Evolutionary conservation across 2,113 vertebrate species (phyloP).

Genomic region (Plecotus auritus): DNA sequence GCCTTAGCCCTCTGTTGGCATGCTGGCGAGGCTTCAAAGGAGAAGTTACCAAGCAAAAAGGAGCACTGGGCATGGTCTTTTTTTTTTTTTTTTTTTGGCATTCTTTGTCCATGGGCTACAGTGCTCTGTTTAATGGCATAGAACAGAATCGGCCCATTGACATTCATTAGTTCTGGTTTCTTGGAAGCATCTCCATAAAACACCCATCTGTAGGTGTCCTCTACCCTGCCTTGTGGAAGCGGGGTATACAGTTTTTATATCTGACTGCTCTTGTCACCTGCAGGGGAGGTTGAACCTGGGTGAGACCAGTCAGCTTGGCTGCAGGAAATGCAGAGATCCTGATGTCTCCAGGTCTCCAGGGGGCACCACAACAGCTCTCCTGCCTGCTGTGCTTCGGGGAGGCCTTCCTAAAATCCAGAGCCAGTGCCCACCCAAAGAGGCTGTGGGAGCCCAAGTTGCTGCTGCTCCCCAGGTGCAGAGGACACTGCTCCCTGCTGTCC

Average conservation of each 20-base stretch:
- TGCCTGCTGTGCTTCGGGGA: neutral
- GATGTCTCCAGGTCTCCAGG: constrained; percentile 17
- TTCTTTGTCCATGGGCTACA: neutral
- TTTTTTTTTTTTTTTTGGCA: neutral
- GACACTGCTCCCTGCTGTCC: neutral
- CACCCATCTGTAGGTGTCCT: neutral
- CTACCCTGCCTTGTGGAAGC: neutral
- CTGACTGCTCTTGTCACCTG: neutral
- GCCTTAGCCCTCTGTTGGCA: neutral
- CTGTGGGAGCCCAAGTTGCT: neutral
- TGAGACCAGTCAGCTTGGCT: neutral
- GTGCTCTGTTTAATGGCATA: neutral
- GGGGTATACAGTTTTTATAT: neutral
- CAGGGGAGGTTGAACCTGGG: neutral
- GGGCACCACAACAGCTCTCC: neutral
- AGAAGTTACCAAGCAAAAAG: neutral
- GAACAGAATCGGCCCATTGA: neutral
- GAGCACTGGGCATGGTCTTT: neutral
- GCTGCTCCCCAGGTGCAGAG: neutral
- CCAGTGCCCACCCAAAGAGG: neutral
- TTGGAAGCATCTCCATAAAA: neutral
- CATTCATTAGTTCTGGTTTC: constrained; percentile 43
- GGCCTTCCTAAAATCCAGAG: constrained; percentile 20
- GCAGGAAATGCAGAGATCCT: constrained; percentile 34
- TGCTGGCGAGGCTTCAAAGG: neutral